phyloP scores from a whole-genome alignment of 2,113 vertebrate genomes.

The Grus americana region DNA sequence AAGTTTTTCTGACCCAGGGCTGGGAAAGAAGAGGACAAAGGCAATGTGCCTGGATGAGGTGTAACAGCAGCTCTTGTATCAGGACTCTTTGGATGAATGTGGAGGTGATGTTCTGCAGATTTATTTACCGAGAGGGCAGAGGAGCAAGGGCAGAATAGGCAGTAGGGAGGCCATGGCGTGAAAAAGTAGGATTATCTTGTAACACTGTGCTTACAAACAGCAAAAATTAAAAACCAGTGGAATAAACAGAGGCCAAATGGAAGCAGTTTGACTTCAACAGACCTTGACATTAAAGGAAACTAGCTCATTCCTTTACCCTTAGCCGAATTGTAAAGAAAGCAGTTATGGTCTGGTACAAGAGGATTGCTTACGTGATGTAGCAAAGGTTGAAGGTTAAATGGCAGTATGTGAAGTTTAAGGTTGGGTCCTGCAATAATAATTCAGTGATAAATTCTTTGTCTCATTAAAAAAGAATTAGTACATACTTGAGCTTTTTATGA shows the following conservation, averaged over 20 bases:
- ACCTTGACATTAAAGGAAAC: background rate
- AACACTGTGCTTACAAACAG: background rate
- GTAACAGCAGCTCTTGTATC: rapidly evolving
- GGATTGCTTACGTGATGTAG: background rate
- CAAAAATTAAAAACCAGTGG: background rate
- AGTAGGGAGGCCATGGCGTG: background rate
- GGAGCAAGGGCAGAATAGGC: background rate
- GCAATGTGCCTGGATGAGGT: rapidly evolving
- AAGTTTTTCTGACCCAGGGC: background rate
- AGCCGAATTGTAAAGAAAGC: background rate
- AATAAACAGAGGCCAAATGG: background rate
- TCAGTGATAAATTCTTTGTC: background rate
- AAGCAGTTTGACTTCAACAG: background rate
- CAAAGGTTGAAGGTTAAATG: background rate
- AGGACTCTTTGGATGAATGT: background rate
- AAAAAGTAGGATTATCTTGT: background rate
- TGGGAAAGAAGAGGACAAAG: background rate
- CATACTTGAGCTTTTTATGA: background rate
- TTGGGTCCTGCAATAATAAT: background rate
- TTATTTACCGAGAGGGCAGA: background rate
- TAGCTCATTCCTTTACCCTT: background rate
- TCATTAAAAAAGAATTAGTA: background rate
- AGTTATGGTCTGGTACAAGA: background rate
- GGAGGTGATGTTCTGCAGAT: background rate
- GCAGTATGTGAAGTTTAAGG: background rate